These are phyloP conservation scores for Trochalopteron elliotii DNA, from an alignment of 2,113 vertebrate species.

Conservation along the genomic window DNA sequence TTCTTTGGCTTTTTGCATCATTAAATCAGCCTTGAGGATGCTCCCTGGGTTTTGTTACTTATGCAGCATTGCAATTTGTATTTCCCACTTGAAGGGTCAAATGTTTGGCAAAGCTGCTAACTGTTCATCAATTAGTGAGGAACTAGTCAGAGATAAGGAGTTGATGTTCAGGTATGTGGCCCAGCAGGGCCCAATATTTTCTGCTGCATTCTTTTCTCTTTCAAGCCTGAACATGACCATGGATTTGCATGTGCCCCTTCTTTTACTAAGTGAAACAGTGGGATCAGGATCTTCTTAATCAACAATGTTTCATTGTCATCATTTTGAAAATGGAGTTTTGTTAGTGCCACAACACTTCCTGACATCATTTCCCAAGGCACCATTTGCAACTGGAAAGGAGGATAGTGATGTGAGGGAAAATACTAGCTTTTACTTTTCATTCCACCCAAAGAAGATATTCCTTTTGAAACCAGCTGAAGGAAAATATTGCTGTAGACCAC, in stretches of 20 bases:
- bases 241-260: not conserved
- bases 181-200: not conserved
- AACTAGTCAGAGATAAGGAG: not conserved
- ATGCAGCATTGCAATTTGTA: not conserved
- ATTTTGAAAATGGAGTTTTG: not conserved
- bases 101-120: not conserved
- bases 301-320: not conserved
- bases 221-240: not conserved
- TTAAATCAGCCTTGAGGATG: not conserved
- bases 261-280: not conserved
- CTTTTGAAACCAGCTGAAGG: not conserved
- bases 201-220: not conserved
- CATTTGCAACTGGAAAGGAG: not conserved
- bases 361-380: accelerated
- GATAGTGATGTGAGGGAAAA: not conserved
- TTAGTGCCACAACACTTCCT: not conserved
- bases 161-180: not conserved
- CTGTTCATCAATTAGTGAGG: not conserved
- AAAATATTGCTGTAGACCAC: not conserved
- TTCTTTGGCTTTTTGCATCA: not conserved
- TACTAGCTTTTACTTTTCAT: not conserved
- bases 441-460: not conserved
- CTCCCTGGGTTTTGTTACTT: not conserved
- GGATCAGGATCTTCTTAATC: not conserved
- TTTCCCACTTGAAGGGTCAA: not conserved